Base-by-base conservation (phyloP, 2,888 invertebrate species). In the Pammene aurita region DNA sequence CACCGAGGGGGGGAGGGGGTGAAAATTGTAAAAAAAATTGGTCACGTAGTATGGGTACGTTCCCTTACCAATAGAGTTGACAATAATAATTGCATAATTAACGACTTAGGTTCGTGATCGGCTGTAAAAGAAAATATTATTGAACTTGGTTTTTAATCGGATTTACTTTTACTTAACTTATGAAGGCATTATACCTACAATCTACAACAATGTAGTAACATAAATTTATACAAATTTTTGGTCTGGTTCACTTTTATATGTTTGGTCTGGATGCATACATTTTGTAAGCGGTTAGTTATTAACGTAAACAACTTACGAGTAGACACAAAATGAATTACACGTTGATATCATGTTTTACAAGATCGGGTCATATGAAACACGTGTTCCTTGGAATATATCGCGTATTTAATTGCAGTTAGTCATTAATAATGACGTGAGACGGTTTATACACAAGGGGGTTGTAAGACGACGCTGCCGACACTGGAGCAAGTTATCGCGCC, bases 391-490 rank as follows among this genome's bases (percentile, higher is more conserved):
- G 79, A 84, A 86, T 86, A 83, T 83, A 81, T 81, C 79, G 76
- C 77, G 80, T 84, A 84, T 88, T 89, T 88, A 89, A 88, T 89
- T 85, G 85, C 80, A 74, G 74, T 76, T 77, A 81, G 85, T 85
- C 82, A 82, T 85, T 87, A 84, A 85, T 85, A 84, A 85, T 82
- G 84, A 84, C 83, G 80, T 80, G 84, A 74, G 84, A 80, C 82
- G 79, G 78, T 73, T 75, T 75, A 75, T 74, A 74, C 72, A 72
- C 54, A 72, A 70, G 73, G 71, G 78, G 71, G 76, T 78, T 78
- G 83, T 84, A 81, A 83, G 78, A 74, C 77, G 81, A 85, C 78
- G 81, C 82, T 67, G 62, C 77, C 77, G 82, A 86, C 78, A 81
- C 82, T 70, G 66, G 78, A 77, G 78, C 76, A 79, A 77, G 75